Evolutionary conservation across 2,888 invertebrate genomes (phyloP).

Genomic region (Entomobrya multifasciata): DNA sequence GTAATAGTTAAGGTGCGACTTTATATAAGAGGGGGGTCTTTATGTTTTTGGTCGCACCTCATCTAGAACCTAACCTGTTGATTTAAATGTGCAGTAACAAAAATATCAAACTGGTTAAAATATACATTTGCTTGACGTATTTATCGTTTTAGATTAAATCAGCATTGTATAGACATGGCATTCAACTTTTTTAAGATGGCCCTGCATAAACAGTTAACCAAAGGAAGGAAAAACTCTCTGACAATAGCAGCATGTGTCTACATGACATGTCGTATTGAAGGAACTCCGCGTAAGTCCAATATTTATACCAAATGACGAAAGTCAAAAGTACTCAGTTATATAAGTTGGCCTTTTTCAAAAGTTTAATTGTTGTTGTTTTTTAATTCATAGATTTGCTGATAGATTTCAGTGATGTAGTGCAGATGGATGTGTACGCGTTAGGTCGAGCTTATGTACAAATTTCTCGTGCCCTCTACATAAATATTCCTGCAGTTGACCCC

Average conservation of each 20-base stretch:
- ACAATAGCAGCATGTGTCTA: slow-evolving; percentile 99
- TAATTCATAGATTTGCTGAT: slow-evolving; percentile 90
- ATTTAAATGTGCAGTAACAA: too few relatives aligned
- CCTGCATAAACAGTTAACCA: slow-evolving; percentile 89
- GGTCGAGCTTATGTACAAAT: slow-evolving; percentile 95
- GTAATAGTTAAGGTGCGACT: too few relatives aligned
- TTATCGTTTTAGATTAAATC: slow-evolving; percentile 85
- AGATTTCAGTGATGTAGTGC: slow-evolving; percentile 98
- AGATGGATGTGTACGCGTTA: slow-evolving; percentile 97
- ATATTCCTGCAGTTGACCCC: slow-evolving; percentile 95
- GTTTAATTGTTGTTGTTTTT: background rate
- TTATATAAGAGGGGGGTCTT: too few relatives aligned
- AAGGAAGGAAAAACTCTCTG: slow-evolving; percentile 93
- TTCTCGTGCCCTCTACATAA: slow-evolving; percentile 93
- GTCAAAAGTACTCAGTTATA: too few relatives aligned
- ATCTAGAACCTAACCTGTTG: too few relatives aligned
- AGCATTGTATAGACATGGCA: slow-evolving; percentile 95
- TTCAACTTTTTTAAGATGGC: slow-evolving; percentile 97
- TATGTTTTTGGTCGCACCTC: too few relatives aligned
- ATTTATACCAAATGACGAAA: too few relatives aligned
- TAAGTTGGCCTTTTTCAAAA: too few relatives aligned
- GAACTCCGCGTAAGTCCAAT: slow-evolving; percentile 92
- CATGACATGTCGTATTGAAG: slow-evolving; percentile 96
- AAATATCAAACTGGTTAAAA: too few relatives aligned
- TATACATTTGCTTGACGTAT: too few relatives aligned